Base-by-base conservation (phyloP, 2,888 invertebrate species). In the Archaeoteleia sp. region DNA sequence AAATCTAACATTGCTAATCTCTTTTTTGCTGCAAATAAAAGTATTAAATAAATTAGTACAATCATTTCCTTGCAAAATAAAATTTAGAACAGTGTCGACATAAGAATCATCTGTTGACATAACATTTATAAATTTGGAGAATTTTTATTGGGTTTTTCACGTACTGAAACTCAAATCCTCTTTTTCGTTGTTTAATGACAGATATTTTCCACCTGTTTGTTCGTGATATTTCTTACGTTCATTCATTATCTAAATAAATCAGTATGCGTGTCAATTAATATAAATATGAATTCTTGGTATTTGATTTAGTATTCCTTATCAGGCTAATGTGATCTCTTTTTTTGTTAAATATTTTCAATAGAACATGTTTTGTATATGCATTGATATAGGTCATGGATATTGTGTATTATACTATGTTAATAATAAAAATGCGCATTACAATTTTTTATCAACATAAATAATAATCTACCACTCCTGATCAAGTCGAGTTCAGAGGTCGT, bases 1-100 rank as follows among this genome's bases (percentile, higher is more conserved):
- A 74, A 27, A 43, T 74, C 74, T 13, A 74, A 35, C 65, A 74
- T 72, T 23, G 72, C 69, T 30, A 65, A 7, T 27, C 43, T 37
- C 34, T 46, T 65, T 5, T 37, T 61, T 20, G 8, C 45, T 51
- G 30, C 10, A 51, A 49, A 32, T 14, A 32, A 9, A 42, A 15
- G 1, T 27, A 2, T 7, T n/a, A 29, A 29, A 7, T 20, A 9
- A 39, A 39, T 20, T 20, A 9, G 4, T 9, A 17, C 3, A 1
- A 20, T 9, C n/a, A 35, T 15, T 35, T 15, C 9, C n/a, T 1
- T 35, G 15, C 9, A 8, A 3, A n/a, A 34, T 7, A 13, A 30
- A 34, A 62, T 12, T 5, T 9, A 8, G 8, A 2, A 14, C 8
- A 13, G 9, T 30, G 9, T 30, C 6, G 1, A 30, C 2, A 10